These are phyloP conservation scores for Anser brachyrhynchus DNA, from an alignment of 2,113 vertebrate species.

Conservation along the genomic window DNA sequence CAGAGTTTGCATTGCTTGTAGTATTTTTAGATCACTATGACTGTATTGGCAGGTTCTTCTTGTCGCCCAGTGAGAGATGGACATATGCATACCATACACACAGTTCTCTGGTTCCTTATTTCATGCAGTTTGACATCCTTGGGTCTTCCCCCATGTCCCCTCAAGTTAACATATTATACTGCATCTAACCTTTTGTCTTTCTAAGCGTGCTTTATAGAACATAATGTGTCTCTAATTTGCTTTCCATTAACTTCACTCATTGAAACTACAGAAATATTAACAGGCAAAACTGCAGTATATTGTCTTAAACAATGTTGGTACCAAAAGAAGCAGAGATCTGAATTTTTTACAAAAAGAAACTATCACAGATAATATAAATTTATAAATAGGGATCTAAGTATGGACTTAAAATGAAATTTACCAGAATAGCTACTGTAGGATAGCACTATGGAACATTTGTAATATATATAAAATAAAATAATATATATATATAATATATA, in stretches of 20 bases:
- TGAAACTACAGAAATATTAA: not conserved
- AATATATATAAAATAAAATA: not conserved
- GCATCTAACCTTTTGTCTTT: not conserved
- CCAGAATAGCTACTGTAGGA: not conserved
- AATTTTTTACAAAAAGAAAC: not conserved
- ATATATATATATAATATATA: no score
- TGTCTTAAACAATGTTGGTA: not conserved
- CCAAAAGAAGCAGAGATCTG: not conserved
- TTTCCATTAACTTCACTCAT: not conserved
- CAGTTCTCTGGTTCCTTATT: not conserved
- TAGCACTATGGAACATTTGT: not conserved
- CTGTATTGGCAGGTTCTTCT: not conserved
- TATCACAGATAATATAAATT: not conserved
- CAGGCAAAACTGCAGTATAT: not conserved
- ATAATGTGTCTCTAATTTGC: not conserved
- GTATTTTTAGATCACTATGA: not conserved
- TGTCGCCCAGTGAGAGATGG: not conserved
- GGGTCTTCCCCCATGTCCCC: fast-evolving
- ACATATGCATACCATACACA: no score
- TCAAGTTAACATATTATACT: not conserved
- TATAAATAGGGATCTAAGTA: not conserved
- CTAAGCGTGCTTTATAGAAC: not conserved
- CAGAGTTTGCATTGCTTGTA: not conserved
- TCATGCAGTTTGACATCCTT: not conserved
- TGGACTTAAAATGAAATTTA: not conserved